These are phyloP conservation scores for Gymnorhina tibicen DNA, from an alignment of 2,113 vertebrate species.

Conservation along the genomic window DNA sequence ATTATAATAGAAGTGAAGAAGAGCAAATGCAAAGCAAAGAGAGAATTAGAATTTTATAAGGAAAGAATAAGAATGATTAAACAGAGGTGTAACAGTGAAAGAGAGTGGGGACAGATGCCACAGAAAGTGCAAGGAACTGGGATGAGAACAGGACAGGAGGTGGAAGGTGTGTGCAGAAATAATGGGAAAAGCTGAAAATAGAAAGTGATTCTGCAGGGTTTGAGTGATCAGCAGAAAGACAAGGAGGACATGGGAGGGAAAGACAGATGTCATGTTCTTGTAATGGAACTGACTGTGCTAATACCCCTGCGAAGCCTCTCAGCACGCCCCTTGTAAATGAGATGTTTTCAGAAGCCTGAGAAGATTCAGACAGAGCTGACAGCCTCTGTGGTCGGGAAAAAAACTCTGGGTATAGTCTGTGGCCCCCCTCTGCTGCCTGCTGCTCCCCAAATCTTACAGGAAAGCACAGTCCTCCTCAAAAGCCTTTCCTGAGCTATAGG, in stretches of 20 bases:
- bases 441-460: background rate
- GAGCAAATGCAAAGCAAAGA: background rate
- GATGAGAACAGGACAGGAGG: background rate
- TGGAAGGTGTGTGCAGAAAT: constrained; percentile 16
- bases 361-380: background rate
- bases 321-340: background rate
- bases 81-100: background rate
- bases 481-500: background rate
- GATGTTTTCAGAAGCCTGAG: constrained; percentile 12
- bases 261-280: constrained; percentile 19
- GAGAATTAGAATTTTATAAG: background rate
- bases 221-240: constrained; percentile 19
- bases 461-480: background rate
- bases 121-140: background rate
- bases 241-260: constrained; percentile 21
- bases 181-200: constrained; percentile 34
- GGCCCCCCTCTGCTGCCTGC: background rate
- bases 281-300: constrained; percentile 30
- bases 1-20: background rate
- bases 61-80: background rate
- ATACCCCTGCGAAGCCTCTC: background rate
- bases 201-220: constrained; percentile 10
- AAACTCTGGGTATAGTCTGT: background rate
- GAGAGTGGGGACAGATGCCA: background rate
- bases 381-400: background rate